Base-by-base conservation (phyloP, 64 coral and sea anemone species). In the Hydrozoanthus tunicans region DNA sequence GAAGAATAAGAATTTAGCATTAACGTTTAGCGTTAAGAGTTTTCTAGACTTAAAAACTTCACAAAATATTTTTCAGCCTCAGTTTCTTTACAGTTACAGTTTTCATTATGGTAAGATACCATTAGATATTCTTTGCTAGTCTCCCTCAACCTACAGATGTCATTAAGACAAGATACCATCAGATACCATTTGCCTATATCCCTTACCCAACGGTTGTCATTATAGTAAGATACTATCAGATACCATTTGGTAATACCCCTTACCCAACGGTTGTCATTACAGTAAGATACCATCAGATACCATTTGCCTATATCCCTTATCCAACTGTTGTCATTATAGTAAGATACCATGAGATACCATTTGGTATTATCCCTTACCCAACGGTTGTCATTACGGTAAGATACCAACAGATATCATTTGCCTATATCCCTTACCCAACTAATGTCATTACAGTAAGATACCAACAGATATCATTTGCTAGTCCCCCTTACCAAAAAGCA, bases 291-390 rank as follows among this genome's bases (percentile, higher is more conserved):
- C 14, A 69, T 4, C 15, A 14, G 24, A 69, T n/a, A 20, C 6
- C 12, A 67, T 13, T 67, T 13, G 64, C 12, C 12, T 15, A 12
- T 67, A 4, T 32, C 53, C 3, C 4, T 61, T 82, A 64, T 59
- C 80, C 80, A 1, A 64, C 59, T 1, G 80, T 82, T 82, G 80
- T 82, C 80, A 82, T 82, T 27, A 61, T 82, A 7, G 52, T 27
- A 82, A 65, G 64, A 62, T 59, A 62, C 59, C 58, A 64, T 32
- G 59, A 82, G 64, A 82, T 51, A 25, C 59, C 80, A 32, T 82
- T 62, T 17, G 4, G 13, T 14, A 17, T 1, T n/a, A 12, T 13
- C 13, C 20, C 7, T n/a, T 68, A n/a, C 65, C 6, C 24, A 24
- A 43, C 32, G 32, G 32, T 43, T 43, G 2, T 43, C 32, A 43